Evolutionary conservation across 2,888 invertebrate genomes (phyloP), one percentile per base, ranked within the genome.

Genomic region (Junonia oenone): DNA sequence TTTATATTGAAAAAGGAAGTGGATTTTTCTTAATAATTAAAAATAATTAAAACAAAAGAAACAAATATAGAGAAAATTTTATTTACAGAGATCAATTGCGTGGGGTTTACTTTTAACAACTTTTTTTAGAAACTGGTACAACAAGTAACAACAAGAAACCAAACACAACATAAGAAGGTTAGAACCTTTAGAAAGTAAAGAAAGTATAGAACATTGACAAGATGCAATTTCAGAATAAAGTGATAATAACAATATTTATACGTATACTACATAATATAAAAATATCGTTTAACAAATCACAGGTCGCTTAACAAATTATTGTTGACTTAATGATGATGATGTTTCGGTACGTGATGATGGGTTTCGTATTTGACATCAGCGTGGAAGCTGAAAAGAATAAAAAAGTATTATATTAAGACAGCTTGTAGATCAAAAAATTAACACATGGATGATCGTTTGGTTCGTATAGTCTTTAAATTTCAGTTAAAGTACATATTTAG

Each of bases 301-400:
- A 37, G 45, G 9, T 14, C 11, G n/a, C 31, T 29, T 17, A 26
- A 8, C 26, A 13, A 22, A 22, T 43, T 6, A 26, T 26, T 8
- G 13, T 19, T n/a, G 1, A 15, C 13, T 58, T 45, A 55, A 31
- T 58, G 53, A 45, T 59, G 53, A 45, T 59, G 56, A 45, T 56
- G 53, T 13, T 78, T 68, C 31, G 84, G 86, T 13, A 79, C 72
- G 45, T 81, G 67, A 66, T 87, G 85, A 66, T 86, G 83, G 48
- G 82, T 85, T 67, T 76, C 76, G 73, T 81, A 78, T 60, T 86
- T 87, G 55, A 87, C 84, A 52, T 81, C 78, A 33, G 87, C 87
- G 61, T 86, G 84, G 75, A 88, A 88, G 52, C 87, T 87, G 78
- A n/a, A 68, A 72, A 19, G 38, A 62, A 65, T 46, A 45, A 47